phyloP scores from a whole-genome alignment of 2,113 vertebrate genomes.

The Dasyornis broadbenti region DNA sequence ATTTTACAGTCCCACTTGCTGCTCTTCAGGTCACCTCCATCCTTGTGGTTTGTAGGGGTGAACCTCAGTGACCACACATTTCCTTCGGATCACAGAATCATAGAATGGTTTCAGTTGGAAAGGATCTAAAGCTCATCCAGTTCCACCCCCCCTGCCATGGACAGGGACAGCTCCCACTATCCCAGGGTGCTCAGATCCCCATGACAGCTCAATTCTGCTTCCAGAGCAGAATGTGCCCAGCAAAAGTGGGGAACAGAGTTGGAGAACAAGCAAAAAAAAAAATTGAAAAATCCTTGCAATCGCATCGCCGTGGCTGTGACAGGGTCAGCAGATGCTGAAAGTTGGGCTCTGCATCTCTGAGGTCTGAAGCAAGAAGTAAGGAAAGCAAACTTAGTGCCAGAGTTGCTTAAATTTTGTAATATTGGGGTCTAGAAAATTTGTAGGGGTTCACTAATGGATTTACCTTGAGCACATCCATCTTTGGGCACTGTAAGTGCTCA shows the following conservation, averaged over 20 bases:
- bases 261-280: not conserved
- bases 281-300: not conserved
- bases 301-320: not conserved
- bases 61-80: not conserved
- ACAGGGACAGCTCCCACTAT: not conserved
- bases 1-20: not conserved
- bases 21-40: not conserved
- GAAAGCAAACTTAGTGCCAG: not conserved
- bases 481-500: not conserved
- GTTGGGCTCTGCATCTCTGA: not conserved
- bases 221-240: not conserved
- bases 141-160: not conserved
- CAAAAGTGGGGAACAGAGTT: not conserved
- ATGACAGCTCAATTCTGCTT: not conserved
- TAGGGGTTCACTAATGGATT: not conserved
- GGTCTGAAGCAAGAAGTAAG: not conserved
- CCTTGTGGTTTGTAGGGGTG: not conserved
- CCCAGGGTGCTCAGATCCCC: not conserved
- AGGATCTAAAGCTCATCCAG: not conserved
- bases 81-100: not conserved
- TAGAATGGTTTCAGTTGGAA: not conserved
- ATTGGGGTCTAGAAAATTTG: not conserved
- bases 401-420: not conserved
- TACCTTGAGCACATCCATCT: not conserved
- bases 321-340: not conserved